These are phyloP conservation scores for Calliphora vicina DNA, from an alignment of 1,140 invertebrate species.

Conservation along the genomic window DNA sequence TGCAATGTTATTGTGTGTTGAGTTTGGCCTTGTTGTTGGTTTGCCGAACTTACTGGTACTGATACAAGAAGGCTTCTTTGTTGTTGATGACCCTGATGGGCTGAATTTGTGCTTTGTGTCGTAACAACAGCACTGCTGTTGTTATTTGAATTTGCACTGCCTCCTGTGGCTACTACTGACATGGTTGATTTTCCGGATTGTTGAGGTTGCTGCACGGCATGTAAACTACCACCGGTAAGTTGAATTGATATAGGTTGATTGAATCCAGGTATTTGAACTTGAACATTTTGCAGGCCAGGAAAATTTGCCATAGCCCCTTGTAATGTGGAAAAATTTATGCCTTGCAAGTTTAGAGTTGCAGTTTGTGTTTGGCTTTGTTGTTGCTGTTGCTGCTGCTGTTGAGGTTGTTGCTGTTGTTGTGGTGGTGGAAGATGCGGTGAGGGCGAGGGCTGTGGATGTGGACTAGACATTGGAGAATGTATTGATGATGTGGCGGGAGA, in stretches of 20 bases:
- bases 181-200: conserved; percentile 37
- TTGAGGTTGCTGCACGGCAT: conserved; percentile 60
- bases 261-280: conserved; percentile 79
- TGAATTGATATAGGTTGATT: conserved; percentile 81
- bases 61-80: conserved; percentile 61
- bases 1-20: conserved; percentile 39
- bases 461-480: conserved; percentile 69
- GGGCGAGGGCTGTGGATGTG: conserved; percentile 69
- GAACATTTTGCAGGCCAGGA: conserved; percentile 80
- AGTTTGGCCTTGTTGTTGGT: conserved; percentile 44
- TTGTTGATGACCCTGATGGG: conserved; percentile 33
- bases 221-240: conserved; percentile 70
- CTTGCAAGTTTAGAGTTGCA: conserved; percentile 71
- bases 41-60: conserved; percentile 62
- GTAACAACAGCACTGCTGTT: conserved; percentile 35
- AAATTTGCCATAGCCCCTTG: conserved; percentile 73
- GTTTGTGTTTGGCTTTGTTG: conserved; percentile 41
- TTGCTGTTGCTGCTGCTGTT: conserved; percentile 48
- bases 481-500: conserved; percentile 60
- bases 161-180: conserved; percentile 30
- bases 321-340: conserved; percentile 79
- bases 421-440: conserved; percentile 55
- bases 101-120: conserved; percentile 47
- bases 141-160: background rate
- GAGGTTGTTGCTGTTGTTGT: conserved; percentile 51